Conservation (phyloP, 2,113 vertebrate species). For the Cairina moschata region DNA sequence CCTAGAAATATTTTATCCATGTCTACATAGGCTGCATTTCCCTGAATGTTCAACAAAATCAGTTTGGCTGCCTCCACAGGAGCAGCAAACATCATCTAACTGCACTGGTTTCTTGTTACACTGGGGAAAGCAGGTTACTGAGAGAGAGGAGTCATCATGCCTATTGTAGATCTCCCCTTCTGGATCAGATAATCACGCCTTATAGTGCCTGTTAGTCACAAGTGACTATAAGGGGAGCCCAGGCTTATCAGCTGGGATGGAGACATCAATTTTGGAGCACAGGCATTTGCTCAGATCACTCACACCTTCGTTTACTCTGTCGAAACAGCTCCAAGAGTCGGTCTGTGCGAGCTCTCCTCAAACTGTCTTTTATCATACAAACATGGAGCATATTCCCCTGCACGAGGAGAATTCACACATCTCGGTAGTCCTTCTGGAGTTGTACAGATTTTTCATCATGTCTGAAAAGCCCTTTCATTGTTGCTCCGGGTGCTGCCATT, state of each 20-base stretch:
- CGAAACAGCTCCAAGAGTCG: neutral
- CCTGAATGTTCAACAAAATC: neutral
- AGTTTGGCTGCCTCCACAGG: neutral
- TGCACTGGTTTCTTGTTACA: neutral
- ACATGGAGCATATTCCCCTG: neutral
- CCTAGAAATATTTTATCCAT: neutral
- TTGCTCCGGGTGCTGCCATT: neutral
- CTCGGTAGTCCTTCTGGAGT: neutral
- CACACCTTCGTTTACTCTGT: neutral
- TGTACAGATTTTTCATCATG: neutral
- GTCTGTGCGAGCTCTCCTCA: neutral
- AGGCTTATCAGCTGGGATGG: neutral
- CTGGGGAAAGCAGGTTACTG: neutral
- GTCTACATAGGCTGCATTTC: neutral
- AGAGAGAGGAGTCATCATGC: neutral
- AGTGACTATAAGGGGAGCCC: neutral
- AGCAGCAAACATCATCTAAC: rapidly evolving
- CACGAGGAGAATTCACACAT: neutral
- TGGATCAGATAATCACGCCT: neutral
- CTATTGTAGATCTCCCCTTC: neutral
- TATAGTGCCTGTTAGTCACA: neutral
- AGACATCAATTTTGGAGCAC: neutral
- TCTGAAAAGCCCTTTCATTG: neutral
- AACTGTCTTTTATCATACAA: neutral
- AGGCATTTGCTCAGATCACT: neutral